Base-by-base conservation (phyloP, 2,113 vertebrate species). In the Scytalopus superciliaris region DNA sequence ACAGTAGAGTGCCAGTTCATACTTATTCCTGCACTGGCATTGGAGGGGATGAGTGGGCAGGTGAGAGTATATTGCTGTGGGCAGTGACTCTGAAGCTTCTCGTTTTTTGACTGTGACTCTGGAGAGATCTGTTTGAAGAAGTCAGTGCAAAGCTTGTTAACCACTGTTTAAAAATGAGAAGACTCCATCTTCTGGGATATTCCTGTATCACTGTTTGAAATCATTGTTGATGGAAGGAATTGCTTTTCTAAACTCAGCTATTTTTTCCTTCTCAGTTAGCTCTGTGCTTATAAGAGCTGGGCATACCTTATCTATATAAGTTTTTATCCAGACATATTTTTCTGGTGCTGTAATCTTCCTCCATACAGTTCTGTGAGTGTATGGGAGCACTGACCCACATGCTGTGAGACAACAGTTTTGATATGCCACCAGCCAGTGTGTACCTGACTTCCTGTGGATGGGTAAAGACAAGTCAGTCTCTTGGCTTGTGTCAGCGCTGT, bases 311-410 rank as follows among this genome's bases (percentile, higher is more conserved):
- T 40, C 81, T 92, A 23, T 94, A 69, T 86, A 95, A 74, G 78
- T 90, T 97, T 96, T 96, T 94, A 96, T 39, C 12, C 91, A 90
- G 86, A 57, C 72, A 87, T 93, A 95, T 70, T 96, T 96, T 94
- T 78, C 91, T 91, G 57, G 47, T 96, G 90, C 44, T 92, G 72
- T 96, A 95, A 96, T 73, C 72, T 91, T 94, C 62, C 57, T 87
- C 77, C 37, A 22, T 57, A 39, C 31, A 42, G 25, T 78, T 87
- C 81, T 79, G 35, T 84, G 60, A 88, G 64, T 11, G 6, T 50
- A 60, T 35, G 49, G 47, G 33, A 87, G n/a, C 47, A 45, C n/a
- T 93, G 94, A 91, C 67, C 49, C 89, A 30, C 39, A 23, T 63
- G 60, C 35, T 84, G 82, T 92, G 83, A 94, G 77, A 72, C 59